Percentiles rank a stretch among this genome's conserved stretches.
phyloP scores from a whole-genome alignment of 2,888 invertebrate species.

The Xanthia icteritia region DNA sequence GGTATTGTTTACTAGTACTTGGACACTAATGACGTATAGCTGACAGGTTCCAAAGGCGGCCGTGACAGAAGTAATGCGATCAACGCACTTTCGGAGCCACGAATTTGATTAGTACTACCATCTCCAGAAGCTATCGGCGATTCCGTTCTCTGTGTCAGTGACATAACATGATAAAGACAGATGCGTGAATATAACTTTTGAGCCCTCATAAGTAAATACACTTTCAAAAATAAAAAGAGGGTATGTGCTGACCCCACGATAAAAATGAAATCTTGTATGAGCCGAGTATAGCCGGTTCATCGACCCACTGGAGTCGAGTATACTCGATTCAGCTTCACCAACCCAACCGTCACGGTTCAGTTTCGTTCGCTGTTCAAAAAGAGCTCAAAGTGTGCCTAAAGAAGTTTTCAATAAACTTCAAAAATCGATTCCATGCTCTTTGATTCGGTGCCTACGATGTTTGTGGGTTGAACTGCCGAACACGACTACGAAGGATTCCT shows the following conservation, averaged over 20 bases:
- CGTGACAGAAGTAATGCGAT: neutral
- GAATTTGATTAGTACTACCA: no score
- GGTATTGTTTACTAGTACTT: neutral
- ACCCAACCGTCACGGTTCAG: no score
- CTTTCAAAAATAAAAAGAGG: no score
- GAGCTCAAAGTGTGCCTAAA: no score
- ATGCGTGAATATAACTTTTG: neutral
- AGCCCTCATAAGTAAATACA: no score
- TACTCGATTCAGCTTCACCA: no score
- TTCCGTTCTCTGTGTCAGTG: neutral
- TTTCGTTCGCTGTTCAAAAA: no score
- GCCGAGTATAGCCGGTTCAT: no score
- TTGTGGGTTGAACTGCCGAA: neutral
- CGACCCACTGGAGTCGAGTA: no score
- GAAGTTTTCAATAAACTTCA: no score
- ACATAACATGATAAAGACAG: neutral
- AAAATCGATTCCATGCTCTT: neutral
- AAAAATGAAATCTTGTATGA: no score
- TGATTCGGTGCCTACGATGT: neutral
- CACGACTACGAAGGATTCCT: constrained; percentile 13
- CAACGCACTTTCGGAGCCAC: neutral
- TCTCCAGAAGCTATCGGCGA: neutral
- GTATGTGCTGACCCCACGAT: no score
- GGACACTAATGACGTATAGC: neutral
- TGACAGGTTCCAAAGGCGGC: neutral